Percentiles rank a stretch among this genome's conserved stretches.
These are phyloP conservation scores for Agapornis roseicollis DNA, from an alignment of 2,113 vertebrate species.

Conservation along the genomic window DNA sequence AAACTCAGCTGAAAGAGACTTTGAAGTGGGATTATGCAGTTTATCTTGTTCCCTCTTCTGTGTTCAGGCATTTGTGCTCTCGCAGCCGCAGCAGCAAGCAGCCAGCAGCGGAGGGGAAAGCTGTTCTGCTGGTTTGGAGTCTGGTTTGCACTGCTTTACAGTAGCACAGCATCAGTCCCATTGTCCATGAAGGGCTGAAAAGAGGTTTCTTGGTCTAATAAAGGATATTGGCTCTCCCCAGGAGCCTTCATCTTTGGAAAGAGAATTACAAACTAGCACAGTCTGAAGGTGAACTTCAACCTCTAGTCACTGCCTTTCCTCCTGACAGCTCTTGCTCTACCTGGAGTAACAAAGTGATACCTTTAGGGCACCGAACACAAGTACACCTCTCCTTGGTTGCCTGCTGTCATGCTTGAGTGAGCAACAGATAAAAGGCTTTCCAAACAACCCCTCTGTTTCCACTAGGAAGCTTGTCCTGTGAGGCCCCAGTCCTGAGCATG, in stretches of 20 bases:
- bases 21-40: neutral
- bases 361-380: neutral
- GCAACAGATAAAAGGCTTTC: neutral
- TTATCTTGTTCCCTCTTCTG: neutral
- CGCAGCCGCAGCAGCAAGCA: neutral
- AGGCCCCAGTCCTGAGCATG: neutral
- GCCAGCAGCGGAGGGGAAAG: neutral
- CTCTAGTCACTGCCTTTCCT: neutral
- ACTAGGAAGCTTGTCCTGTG: neutral
- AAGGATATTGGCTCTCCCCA: neutral
- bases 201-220: neutral
- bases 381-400: neutral
- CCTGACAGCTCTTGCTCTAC: neutral
- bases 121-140: neutral
- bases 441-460: neutral
- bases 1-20: neutral
- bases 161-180: neutral
- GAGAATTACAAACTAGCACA: neutral
- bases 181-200: neutral
- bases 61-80: neutral
- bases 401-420: neutral
- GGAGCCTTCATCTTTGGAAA: neutral
- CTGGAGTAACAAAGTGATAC: neutral
- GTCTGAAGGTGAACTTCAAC: neutral
- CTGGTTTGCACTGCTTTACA: neutral